phyloP scores from a whole-genome alignment of 2,797 vertebrate genomes.

The Spea hammondii region DNA sequence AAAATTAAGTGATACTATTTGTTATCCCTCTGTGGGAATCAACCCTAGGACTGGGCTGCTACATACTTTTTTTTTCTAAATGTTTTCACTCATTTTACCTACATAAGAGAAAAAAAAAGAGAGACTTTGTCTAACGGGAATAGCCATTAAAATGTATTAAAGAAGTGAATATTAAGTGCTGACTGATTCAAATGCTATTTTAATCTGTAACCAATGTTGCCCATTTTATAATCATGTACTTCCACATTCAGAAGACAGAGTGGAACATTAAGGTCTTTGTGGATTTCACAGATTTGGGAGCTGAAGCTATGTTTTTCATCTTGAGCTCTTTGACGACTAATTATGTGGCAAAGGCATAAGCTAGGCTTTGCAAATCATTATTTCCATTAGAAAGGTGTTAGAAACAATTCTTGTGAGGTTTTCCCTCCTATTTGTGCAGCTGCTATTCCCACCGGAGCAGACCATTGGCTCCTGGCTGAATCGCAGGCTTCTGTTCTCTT shows the following conservation, averaged over 20 bases:
- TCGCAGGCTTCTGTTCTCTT: slow-evolving; percentile 90
- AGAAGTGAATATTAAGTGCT: slow-evolving; percentile 76
- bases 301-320: slow-evolving; percentile 74
- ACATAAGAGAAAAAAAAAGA: slow-evolving; percentile 18
- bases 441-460: slow-evolving; percentile 82
- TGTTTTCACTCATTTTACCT: slow-evolving; percentile 46
- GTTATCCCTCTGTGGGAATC: neutral
- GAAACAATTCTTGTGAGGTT: slow-evolving; percentile 74
- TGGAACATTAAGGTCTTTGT: slow-evolving; percentile 74
- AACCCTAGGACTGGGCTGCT: neutral
- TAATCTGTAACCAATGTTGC: slow-evolving; percentile 61
- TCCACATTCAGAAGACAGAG: slow-evolving; percentile 67
- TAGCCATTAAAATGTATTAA: slow-evolving; percentile 61
- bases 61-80: slow-evolving; percentile 22
- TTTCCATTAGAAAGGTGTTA: slow-evolving; percentile 89
- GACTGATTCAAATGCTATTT: slow-evolving; percentile 73
- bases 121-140: slow-evolving; percentile 19
- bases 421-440: slow-evolving; percentile 82
- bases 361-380: slow-evolving; percentile 89
- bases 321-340: slow-evolving; percentile 71
- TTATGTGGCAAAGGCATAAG: slow-evolving; percentile 76
- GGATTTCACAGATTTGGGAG: slow-evolving; percentile 77
- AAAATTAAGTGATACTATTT: no score
- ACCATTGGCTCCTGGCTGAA: slow-evolving; percentile 83
- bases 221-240: slow-evolving; percentile 63